Conservation (phyloP, 1,140 invertebrate genomes). For the Nautilus pompilius region DNA sequence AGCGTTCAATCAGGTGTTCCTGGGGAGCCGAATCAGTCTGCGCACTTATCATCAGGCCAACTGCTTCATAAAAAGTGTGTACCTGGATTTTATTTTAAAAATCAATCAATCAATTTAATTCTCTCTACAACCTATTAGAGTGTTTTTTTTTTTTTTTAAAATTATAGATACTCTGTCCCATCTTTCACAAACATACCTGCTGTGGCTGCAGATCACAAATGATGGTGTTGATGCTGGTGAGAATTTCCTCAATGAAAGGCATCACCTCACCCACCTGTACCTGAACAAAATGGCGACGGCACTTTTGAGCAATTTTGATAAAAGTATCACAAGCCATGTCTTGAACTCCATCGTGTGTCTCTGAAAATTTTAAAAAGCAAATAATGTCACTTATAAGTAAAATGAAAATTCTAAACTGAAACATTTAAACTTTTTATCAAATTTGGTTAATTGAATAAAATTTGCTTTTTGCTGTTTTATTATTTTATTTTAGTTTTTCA, state of each 20-base stretch:
- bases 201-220: constrained; percentile 98
- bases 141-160: not conserved
- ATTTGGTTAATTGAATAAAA: too few relatives aligned
- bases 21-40: constrained; percentile 83
- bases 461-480: too few relatives aligned
- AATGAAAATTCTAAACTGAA: not conserved
- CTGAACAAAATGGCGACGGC: constrained; percentile 93
- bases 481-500: too few relatives aligned
- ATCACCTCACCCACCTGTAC: constrained; percentile 93
- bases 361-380: constrained; percentile 57
- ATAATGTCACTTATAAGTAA: too few relatives aligned
- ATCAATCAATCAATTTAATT: too few relatives aligned
- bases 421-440: not conserved
- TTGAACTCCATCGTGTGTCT: constrained; percentile 97
- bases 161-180: too few relatives aligned
- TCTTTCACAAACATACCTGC: constrained; percentile 65
- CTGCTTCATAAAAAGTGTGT: constrained; percentile 99
- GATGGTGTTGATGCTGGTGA: constrained; percentile 92
- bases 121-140: too few relatives aligned
- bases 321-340: constrained; percentile 99
- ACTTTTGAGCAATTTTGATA: constrained; percentile 99
- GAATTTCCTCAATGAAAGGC: constrained; percentile 99
- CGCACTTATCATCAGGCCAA: constrained; percentile 98
- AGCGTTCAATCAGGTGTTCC: constrained; percentile 93
- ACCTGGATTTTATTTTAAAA: too few relatives aligned